Evolutionary conservation across 2,113 vertebrate species (phyloP), one percentile per base, ranked within the genome.

Genomic region (Hippoglossus stenolepis): DNA sequence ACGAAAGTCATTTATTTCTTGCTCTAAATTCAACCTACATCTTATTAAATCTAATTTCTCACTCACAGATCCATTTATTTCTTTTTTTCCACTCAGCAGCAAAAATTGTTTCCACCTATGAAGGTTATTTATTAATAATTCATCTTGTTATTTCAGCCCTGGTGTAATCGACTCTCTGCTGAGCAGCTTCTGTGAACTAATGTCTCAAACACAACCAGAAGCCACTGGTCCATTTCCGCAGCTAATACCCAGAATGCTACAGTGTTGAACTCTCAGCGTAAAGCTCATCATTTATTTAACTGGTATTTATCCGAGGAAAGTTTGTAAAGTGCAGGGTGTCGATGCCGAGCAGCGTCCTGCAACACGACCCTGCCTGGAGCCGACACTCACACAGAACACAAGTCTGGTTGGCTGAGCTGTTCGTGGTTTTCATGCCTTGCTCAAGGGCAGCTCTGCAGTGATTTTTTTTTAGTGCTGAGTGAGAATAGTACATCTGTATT

Each of bases 271-370:
- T 84, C 70, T 66, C 59, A 83, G 40, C 23, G 17, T 49, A 45
- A 40, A 17, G 65, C 45, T 40, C 20, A 77, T 88, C 28, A 79
- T 38, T 77, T 82, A 82, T 89, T 84, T 68, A 84, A 61, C n/a
- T 11, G 0, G 21, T 79, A 63, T 79, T 82, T 74, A 76, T 76
- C 56, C 49, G 11, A 45, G 45, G 20, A 59, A 62, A 31, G 67
- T 61, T 66, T 68, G 51, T 66, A 18, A 15, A 18, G 17, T 38
- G 26, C 21, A 0, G 0, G 51, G 15, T 62, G 38, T 12, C 60
- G 18, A 17, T 31, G 60, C 12, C 1, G 24, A 23, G 4, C 53
- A 3, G 2, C 3, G 18, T 10, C 20, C 2, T 6, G 68, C 49
- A 26, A 23, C 31, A 40, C 28, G 40, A 20, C 20, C 21, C 58